A percentile compares a stretch with the other conserved stretches of the same genome.
phyloP scores from a whole-genome alignment of 92 coral and sea anemone genomes.

The Desmophyllum pertusum region DNA sequence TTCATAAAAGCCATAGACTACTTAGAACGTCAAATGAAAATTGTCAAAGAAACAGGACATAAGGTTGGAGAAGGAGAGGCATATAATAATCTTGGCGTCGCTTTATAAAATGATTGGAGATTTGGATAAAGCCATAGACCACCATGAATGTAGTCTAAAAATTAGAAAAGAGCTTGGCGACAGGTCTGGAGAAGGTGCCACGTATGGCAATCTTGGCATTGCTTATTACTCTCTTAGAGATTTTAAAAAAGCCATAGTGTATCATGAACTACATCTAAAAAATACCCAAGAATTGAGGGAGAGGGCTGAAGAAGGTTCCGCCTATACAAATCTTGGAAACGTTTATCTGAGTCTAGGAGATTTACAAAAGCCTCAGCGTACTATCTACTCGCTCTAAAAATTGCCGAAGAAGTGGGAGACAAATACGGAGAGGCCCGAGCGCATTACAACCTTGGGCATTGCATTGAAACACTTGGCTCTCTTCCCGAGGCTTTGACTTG shows the following conservation, averaged over 20 bases:
- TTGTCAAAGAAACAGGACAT: not conserved
- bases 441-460: not conserved
- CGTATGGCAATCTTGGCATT: not conserved
- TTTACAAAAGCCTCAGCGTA: not conserved
- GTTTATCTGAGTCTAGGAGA: not conserved
- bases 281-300: not conserved
- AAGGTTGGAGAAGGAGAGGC: not conserved
- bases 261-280: not conserved
- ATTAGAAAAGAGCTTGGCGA: not conserved
- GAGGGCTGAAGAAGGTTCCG: not conserved
- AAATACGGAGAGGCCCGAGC: not conserved
- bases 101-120: not conserved
- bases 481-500: not conserved
- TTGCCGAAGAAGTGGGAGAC: slow-evolving; percentile 1
- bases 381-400: not conserved
- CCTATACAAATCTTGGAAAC: not conserved
- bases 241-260: not conserved
- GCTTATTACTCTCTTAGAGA: not conserved
- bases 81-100: not conserved
- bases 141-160: not conserved
- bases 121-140: not conserved
- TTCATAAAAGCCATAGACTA: not conserved
- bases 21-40: not conserved
- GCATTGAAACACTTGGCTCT: not conserved
- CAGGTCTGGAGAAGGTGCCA: not conserved